Evolutionary conservation across 2,888 invertebrate genomes (phyloP), one percentile per base, ranked within the genome.

Genomic region (Caradrina clavipalpis): DNA sequence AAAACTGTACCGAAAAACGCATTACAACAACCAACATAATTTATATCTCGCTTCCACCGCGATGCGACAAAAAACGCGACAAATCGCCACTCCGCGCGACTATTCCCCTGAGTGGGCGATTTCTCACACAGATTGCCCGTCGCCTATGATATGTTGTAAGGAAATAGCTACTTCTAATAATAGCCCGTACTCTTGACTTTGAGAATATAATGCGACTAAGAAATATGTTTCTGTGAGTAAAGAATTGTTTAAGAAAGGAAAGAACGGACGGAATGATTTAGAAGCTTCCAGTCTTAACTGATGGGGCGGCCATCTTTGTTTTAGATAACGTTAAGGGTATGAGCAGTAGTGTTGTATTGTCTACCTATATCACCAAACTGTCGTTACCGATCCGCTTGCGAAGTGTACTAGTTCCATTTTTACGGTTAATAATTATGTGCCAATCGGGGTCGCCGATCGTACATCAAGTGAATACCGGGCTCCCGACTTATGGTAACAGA

Each of bases 1-100:
- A 66, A 71, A 71, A 78, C 60, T 69, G 49, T 58, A 62, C 64
- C 60, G 71, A 75, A 75, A 78, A 78, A 76, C 78, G 78, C 65
- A 76, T 78, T 78, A 75, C 67, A 64, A 54, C 72, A 13, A 54
- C 53, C 63, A 45, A 72, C 67, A 73, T 76, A 76, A 86, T 70
- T 73, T 85, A 84, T 80, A 47, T 58, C 74, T 61, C 60, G 69
- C 73, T 81, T 82, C 76, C 81, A 80, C 82, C 65, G 68, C 66
- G 81, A 82, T 76, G 73, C 82, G 83, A 87, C 85, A 88, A 87
- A 87, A 71, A 88, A 85, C 76, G 77, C 80, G 86, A 88, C 88
- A 88, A 88, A 89, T 89, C 85, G 87, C 85, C 87, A 86, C 87
- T 87, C 86, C 62, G 67, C 64, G 72, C 74, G 77, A 76, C 84